These are phyloP conservation scores for Prenolepis imparis DNA, from an alignment of 2,888 invertebrate species.

Conservation along the genomic window DNA sequence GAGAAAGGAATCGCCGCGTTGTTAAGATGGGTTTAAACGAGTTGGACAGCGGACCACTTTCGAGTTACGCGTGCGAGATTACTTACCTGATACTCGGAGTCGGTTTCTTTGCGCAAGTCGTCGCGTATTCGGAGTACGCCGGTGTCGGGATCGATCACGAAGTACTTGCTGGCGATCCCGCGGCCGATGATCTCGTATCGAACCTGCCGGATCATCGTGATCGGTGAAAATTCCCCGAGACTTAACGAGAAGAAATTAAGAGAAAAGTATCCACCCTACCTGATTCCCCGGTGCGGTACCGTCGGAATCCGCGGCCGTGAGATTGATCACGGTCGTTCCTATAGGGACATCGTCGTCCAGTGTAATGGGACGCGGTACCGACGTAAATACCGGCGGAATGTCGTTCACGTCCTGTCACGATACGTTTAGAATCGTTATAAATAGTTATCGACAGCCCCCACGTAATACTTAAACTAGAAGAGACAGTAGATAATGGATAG, in stretches of 20 bases:
- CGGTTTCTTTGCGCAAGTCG: slow-evolving; percentile 94
- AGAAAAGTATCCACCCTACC: slow-evolving; percentile 81
- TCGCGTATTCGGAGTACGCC: slow-evolving; percentile 94
- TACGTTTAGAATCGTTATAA: background rate
- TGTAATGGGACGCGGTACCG: slow-evolving; percentile 93
- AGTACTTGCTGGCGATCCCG: slow-evolving; percentile 94
- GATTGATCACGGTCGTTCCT: slow-evolving; percentile 92
- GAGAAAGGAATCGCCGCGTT: slow-evolving; percentile 7
- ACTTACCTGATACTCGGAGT: slow-evolving; percentile 93
- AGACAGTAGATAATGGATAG: background rate
- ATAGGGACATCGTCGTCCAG: slow-evolving; percentile 94
- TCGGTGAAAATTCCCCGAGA: slow-evolving; percentile 1
- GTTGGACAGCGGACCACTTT: background rate
- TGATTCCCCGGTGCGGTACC: slow-evolving; percentile 95
- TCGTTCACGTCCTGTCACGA: slow-evolving; percentile 93
- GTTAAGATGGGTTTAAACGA: background rate
- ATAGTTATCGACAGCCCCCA: slow-evolving; percentile 9
- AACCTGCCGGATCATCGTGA: slow-evolving; percentile 82
- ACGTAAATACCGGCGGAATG: slow-evolving; percentile 94
- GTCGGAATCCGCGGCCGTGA: slow-evolving; percentile 94
- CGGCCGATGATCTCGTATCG: slow-evolving; percentile 93
- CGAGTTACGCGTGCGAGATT: background rate
- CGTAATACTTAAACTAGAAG: slow-evolving; percentile 30
- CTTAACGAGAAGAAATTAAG: background rate
- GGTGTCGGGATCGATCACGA: slow-evolving; percentile 94